A percentile compares a stretch with the other conserved stretches of the same genome.
Conservation (phyloP, 2,113 vertebrate species). For the Microcebus tavaratra region DNA sequence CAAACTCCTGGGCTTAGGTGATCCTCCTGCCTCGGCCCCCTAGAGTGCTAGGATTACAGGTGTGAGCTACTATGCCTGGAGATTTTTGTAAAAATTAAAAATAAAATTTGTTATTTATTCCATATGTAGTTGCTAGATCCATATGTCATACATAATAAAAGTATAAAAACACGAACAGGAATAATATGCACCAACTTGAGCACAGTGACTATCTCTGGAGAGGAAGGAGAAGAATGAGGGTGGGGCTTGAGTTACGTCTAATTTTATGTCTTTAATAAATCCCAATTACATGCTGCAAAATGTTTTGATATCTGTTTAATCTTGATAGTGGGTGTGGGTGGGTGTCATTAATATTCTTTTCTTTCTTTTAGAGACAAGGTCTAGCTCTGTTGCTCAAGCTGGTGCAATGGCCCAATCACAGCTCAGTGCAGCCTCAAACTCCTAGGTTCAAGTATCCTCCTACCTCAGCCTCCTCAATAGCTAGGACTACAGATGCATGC, state of each 20-base stretch:
- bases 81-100: not conserved
- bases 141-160: not conserved
- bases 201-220: not conserved
- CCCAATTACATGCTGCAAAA: not conserved
- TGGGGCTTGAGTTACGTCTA: not conserved
- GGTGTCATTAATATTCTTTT: not conserved
- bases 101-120: not conserved
- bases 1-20: no score
- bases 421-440: no score
- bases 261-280: constrained; percentile 15
- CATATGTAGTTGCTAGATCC: not conserved
- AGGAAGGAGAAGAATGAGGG: not conserved
- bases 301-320: not conserved
- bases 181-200: not conserved
- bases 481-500: no score
- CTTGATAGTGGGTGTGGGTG: not conserved
- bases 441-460: no score
- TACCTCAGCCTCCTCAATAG: no score
- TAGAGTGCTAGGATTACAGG: no score
- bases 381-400: no score
- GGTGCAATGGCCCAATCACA: no score
- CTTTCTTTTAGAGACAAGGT: no score
- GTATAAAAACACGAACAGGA: not conserved
- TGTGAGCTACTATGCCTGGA: not conserved
- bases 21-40: no score